Base-by-base conservation (phyloP, 2,113 vertebrate species). In the Rafetus swinhoei region DNA sequence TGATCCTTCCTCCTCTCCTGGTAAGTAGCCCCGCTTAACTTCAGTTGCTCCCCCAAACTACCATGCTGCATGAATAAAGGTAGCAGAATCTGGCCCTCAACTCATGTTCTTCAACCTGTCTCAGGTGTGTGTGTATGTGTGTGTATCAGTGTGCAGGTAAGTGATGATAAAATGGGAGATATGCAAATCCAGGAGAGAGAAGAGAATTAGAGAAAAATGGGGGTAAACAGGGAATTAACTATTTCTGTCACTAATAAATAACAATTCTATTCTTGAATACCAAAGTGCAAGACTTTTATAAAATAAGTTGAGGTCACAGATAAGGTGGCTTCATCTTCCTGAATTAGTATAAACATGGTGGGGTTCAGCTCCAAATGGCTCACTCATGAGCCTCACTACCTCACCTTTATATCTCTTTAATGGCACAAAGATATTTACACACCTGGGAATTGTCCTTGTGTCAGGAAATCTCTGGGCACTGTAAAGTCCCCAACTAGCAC, bases 31-130 rank as follows among this genome's bases (percentile, higher is more conserved):
- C 21, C 76, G 77, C 1, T 29, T 50, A 69, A 84, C 15, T 53
- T 0, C 3, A 1, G 25, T 3, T 50, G 7, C 53, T 69, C 3
- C n/a, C 4, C 32, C 27, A 19, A 50, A 3, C 52, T 24, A 15
- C 52, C 5, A 81, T 13, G 82, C 18, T 0, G 0, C 6, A 2
- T 29, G 16, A 69, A 35, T 5, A 69, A 82, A 74, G 6, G 8
- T 0, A 0, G 0, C 0, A 0, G 7, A 60, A 16, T 15, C 25
- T 45, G 81, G 14, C 54, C 16, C 8, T 82, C 50, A 19, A 60
- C n/a, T 60, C 11, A 14, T 0, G 0, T 69, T 90, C 79, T 84
- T 54, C 52, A 89, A 45, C 18, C 12, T 29, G 12, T 56, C 25
- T 21, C 25, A 60, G 25, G 12, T 32, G 7, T 16, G 14, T 32